Percentiles rank a stretch among this genome's conserved stretches.
Evolutionary conservation across 2,797 vertebrate genomes (phyloP).

Genomic region (Gadopsis marmoratus): DNA sequence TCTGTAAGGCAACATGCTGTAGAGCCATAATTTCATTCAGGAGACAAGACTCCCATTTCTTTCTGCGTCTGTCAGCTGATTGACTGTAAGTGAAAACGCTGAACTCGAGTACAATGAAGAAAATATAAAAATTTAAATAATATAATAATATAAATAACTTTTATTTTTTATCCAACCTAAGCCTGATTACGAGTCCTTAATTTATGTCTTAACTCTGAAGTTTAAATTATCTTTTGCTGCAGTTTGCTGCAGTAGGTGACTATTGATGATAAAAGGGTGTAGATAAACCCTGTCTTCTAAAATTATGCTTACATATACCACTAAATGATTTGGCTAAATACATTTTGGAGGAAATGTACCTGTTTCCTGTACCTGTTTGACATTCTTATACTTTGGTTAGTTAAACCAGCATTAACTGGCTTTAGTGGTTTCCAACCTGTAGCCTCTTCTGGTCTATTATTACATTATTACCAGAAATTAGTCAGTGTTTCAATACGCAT

Average conservation of each 20-base stretch:
- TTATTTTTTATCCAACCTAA: not conserved
- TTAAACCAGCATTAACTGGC: not conserved
- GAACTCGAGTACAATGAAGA: not conserved
- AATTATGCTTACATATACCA: too few relatives aligned
- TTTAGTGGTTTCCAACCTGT: too few relatives aligned
- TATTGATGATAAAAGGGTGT: too few relatives aligned
- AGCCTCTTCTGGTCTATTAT: too few relatives aligned
- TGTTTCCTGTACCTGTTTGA: too few relatives aligned
- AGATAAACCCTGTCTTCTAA: too few relatives aligned
- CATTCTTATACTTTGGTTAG: not conserved
- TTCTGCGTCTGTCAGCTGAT: slow-evolving; percentile 1
- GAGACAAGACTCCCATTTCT: slow-evolving; percentile 14
- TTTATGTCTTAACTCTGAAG: not conserved
- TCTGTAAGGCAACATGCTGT: slow-evolving; percentile 11
- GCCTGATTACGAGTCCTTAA: not conserved
- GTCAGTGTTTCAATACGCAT: not conserved
- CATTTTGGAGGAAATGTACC: too few relatives aligned
- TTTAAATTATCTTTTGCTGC: not conserved
- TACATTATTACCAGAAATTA: not conserved
- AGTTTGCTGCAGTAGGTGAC: not conserved
- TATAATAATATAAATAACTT: not conserved
- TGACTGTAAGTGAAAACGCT: slow-evolving; percentile 25
- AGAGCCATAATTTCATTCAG: slow-evolving; percentile 18
- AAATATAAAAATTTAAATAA: not conserved
- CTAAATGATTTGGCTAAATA: too few relatives aligned